Conservation (phyloP, 2,888 invertebrate species). For the Zhuqinia jingwanae region DNA sequence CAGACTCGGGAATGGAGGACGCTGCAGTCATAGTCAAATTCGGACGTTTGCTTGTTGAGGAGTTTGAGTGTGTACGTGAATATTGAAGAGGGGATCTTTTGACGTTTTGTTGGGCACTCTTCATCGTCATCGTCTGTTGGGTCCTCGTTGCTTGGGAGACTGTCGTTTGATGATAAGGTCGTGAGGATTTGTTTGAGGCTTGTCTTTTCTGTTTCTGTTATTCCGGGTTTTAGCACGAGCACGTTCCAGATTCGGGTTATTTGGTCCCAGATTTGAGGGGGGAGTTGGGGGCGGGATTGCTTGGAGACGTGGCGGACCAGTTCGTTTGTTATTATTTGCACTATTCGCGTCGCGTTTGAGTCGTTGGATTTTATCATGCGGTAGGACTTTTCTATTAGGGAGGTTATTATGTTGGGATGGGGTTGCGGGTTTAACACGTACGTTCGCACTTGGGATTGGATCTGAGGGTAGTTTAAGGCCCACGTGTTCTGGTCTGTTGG, state of each 20-base stretch:
- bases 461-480: conserved; percentile 93
- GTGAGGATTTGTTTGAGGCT: conserved; percentile 40
- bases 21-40: conserved; percentile 16
- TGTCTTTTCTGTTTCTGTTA: conserved; percentile 45
- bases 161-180: not conserved
- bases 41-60: not conserved
- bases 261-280: conserved; percentile 30
- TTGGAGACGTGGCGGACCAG: conserved; percentile 81
- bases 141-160: conserved; percentile 29
- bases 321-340: conserved; percentile 92
- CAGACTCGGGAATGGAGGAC: conserved; percentile 24
- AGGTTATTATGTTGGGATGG: conserved; percentile 83
- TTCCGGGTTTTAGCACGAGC: conserved; percentile 60
- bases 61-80: conserved; percentile 13
- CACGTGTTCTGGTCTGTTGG: conserved; percentile 92
- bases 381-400: conserved; percentile 90
- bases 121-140: not conserved
- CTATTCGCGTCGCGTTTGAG: conserved; percentile 92
- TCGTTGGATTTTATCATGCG: conserved; percentile 92
- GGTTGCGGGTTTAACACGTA: conserved; percentile 81
- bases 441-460: conserved; percentile 91
- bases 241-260: conserved; percentile 65
- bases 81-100: not conserved
- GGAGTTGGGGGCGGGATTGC: not conserved
- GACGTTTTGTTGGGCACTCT: not conserved